Percentiles rank a stretch among this genome's conserved stretches.
phyloP scores from a whole-genome alignment of 2,797 vertebrate genomes.

The Strix occidentalis region DNA sequence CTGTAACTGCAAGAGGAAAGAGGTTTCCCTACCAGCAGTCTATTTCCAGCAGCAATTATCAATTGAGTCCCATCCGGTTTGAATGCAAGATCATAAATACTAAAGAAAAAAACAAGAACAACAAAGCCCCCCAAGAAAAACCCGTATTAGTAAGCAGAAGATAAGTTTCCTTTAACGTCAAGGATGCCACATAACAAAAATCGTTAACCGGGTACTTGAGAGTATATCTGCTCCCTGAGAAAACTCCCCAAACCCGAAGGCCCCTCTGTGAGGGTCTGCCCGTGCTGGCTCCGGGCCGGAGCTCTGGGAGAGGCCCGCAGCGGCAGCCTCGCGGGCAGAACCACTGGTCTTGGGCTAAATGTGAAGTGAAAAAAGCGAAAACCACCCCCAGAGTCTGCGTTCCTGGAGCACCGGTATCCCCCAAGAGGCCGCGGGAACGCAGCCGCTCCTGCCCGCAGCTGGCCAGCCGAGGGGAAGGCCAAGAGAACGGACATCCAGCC shows the following conservation, averaged over 20 bases:
- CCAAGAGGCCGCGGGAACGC: accelerated
- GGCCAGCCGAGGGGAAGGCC: not conserved
- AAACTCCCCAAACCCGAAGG: too few species aligned
- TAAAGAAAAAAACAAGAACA: constrained; percentile 51
- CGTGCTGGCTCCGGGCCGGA: too few species aligned
- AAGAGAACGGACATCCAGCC: accelerated
- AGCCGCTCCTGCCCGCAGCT: too few species aligned
- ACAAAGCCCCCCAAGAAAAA: not conserved
- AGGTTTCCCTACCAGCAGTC: constrained; percentile 86
- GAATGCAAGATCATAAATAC: constrained; percentile 95
- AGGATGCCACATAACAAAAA: accelerated
- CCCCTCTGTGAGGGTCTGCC: not conserved
- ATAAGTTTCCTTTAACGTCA: not conserved
- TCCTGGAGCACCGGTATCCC: accelerated
- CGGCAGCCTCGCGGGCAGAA: too few species aligned
- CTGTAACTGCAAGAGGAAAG: not conserved
- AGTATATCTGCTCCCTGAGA: accelerated
- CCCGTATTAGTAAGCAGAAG: not conserved
- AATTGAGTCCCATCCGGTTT: constrained; percentile 95
- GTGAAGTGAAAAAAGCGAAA: too few species aligned
- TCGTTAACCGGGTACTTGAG: accelerated
- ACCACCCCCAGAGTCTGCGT: not conserved
- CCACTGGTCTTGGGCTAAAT: too few species aligned
- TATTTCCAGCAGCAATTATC: constrained; percentile 92
- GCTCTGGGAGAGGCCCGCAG: too few species aligned